Evolutionary conservation across 2,113 vertebrate genomes (phyloP), one percentile per base, ranked within the genome.

Genomic region (Osmerus mordax): DNA sequence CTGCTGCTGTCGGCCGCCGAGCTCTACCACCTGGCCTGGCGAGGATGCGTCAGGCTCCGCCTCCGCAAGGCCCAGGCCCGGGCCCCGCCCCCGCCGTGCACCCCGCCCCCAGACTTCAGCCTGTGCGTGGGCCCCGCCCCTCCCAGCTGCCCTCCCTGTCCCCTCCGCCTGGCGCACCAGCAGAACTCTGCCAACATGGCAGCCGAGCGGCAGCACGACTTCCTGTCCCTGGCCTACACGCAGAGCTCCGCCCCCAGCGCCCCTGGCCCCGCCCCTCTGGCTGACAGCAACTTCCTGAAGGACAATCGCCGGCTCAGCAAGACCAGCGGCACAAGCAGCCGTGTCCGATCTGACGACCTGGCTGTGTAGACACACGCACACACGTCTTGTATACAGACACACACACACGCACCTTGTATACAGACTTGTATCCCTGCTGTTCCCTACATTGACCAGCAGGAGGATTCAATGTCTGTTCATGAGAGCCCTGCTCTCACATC

Each of bases 11-110:
- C 96, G 0, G 78, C 95, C 65, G 90, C 93, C 0, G 97, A 99
- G 70, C 82, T 99, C 11, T 94, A 97, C 79, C 96, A 99, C 84
- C 74, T 99, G 84, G 96, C 92, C 12, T 99, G 97, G 96, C 98
- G 92, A 84, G 95, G 96, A 87, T 90, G 93, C 78, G 92, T 91
- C 21, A 90, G 85, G 61, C 85, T 41, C 77, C 83, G 16, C 76
- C 83, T 9, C 87, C 89, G 59, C 81, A 86, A 0, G 19, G 28
- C 60, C 60, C 87, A 83, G 32, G 13, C 36, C 0, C 86, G 92
- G 0, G 85, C 91, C 1, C 82, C 73, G 0, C 86, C 92, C 0
- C 92, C 89, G 41, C 91, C 87, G 12, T 93, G 94, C 58, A 95
- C 95, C 0, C 95, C 95, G 0, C 95, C 94, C 0, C 95, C 96